Evolutionary conservation across 1,140 invertebrate genomes (phyloP).

Genomic region (Musca domestica): DNA sequence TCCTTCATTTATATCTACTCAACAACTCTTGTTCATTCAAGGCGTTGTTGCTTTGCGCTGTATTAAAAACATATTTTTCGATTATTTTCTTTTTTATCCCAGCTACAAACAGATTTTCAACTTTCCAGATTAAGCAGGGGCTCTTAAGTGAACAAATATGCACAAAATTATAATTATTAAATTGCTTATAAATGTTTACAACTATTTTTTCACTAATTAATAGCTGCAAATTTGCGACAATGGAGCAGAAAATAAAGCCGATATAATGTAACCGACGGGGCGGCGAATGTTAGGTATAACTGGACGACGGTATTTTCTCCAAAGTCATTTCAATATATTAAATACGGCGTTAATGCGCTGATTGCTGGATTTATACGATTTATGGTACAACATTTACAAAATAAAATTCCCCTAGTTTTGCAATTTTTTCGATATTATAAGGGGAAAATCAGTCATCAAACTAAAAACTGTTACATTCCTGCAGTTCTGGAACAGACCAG

Average conservation of each 20-base stretch:
- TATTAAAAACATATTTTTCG: background rate
- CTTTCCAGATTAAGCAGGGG: background rate
- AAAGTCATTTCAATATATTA: too few relatives aligned
- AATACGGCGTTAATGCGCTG: too few relatives aligned
- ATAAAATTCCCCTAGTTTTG: too few relatives aligned
- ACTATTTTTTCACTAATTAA: conserved; percentile 27
- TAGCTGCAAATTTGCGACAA: conserved; percentile 27
- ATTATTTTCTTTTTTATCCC: background rate
- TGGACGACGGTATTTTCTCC: too few relatives aligned
- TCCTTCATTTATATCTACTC: conserved; percentile 20
- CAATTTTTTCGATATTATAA: too few relatives aligned
- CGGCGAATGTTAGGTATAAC: too few relatives aligned
- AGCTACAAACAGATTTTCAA: background rate
- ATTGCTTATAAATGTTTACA: conserved; percentile 24
- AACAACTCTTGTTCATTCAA: conserved; percentile 24
- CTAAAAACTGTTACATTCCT: too few relatives aligned
- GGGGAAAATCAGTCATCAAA: too few relatives aligned
- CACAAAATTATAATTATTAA: background rate
- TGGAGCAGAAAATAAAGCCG: background rate
- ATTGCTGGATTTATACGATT: too few relatives aligned
- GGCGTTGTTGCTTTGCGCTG: conserved; percentile 26
- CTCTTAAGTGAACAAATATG: background rate
- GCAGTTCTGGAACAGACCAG: too few relatives aligned
- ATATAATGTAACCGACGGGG: too few relatives aligned
- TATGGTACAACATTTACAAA: too few relatives aligned